Base-by-base conservation (phyloP, 2,888 invertebrate genomes). In the Panzeria rudis region DNA sequence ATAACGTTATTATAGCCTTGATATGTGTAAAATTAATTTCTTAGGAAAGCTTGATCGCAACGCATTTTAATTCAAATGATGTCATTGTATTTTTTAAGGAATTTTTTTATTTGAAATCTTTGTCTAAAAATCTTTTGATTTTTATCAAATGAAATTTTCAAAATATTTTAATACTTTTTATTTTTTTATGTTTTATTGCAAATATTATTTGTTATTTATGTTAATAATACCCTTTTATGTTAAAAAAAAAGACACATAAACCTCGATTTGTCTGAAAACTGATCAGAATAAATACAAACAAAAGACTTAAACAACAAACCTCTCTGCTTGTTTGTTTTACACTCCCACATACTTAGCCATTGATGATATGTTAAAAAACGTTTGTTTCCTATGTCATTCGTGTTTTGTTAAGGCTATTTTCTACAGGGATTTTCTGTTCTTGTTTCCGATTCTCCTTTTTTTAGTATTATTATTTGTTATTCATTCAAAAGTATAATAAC, bases 341-440 rank as follows among this genome's bases (percentile, higher is more conserved):
- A 59, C 29, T 8, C 35, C 38, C 38, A 61, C 20, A 62, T 6
- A 44, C 64, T 47, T 11, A 11, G 50, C 3, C 32, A 72, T 59
- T 41, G n/a, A n/a, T 41, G n/a, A n/a, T 59, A 35, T 62, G 61
- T 15, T 47, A 44, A 79, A 83, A 7, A 61, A 44, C 7, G 69
- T 76, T 76, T 72, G 66, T 68, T 76, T 71, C 76, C 71, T 71
- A 76, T 75, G 71, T 76, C 76, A 72, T 84, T 71, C 59, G 50
- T 62, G 50, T 0, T 8, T n/a, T 25, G 5, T 61, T 6, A 25
- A 5, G 44, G n/a, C 32, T 50, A 23, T 23, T 72, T 13, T 76
- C 17, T 4, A 23, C 35, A 72, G 47, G 32, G 66, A 59, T 71
- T 71, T 78, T 79, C 80, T 66, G 73, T 73, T 80, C 66, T 73